Percentiles rank a stretch among this genome's conserved stretches.
These are phyloP conservation scores for Tenthredo distinguenda DNA, from an alignment of 2,888 invertebrate species.

Conservation along the genomic window DNA sequence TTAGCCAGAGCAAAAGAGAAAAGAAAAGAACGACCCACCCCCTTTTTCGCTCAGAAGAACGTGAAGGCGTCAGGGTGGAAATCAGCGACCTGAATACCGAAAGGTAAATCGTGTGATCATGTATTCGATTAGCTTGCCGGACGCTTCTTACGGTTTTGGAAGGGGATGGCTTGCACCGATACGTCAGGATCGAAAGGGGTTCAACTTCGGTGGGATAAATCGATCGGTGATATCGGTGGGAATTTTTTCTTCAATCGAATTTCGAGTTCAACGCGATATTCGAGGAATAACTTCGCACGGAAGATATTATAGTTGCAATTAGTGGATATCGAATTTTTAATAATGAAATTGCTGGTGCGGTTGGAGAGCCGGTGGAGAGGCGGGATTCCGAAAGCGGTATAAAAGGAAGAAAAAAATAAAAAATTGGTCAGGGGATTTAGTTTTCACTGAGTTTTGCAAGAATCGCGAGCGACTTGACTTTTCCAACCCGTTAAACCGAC, in stretches of 20 bases:
- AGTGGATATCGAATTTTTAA: constrained; percentile 40
- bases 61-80: background rate
- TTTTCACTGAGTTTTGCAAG: background rate
- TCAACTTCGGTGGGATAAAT: background rate
- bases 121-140: constrained; percentile 35
- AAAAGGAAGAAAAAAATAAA: background rate
- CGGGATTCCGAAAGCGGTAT: background rate
- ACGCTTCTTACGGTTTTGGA: constrained; percentile 17
- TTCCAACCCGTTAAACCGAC: background rate
- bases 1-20: background rate
- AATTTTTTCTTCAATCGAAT: no score
- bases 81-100: constrained; percentile 40
- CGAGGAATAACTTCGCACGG: background rate
- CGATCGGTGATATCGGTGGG: background rate
- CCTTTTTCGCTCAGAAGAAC: background rate
- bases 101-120: constrained; percentile 42
- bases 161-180: background rate
- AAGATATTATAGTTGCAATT: constrained; percentile 34
- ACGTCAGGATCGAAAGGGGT: background rate
- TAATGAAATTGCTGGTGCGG: constrained; percentile 23
- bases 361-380: background rate
- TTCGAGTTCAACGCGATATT: background rate
- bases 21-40: background rate
- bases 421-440: background rate
- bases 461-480: constrained; percentile 16